Evolutionary conservation across 2,113 vertebrate species (phyloP).

Genomic region (Loxodonta africana): DNA sequence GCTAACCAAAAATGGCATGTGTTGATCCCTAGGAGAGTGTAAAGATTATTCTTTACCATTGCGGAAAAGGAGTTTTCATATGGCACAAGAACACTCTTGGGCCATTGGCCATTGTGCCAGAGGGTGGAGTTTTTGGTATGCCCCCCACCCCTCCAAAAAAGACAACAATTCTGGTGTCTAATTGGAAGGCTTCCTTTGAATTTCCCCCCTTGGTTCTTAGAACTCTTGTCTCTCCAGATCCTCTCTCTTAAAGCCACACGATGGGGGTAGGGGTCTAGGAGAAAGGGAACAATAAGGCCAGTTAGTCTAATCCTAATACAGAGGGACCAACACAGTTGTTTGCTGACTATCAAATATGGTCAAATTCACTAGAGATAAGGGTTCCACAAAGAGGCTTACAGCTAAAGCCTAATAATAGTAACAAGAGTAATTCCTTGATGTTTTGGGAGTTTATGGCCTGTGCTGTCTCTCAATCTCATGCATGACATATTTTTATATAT

Average conservation of each 20-base stretch:
- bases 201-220: not conserved
- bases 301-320: not conserved
- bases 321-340: not conserved
- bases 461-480: slow-evolving; percentile 49
- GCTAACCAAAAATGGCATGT: not conserved
- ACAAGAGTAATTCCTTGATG: not conserved
- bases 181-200: not conserved
- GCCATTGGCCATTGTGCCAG: not conserved
- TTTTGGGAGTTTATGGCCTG: not conserved
- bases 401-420: not conserved
- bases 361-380: not conserved
- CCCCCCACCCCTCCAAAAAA: not conserved
- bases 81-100: not conserved
- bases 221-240: not conserved
- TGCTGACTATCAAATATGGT: not conserved
- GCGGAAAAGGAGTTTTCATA: not conserved
- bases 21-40: not conserved
- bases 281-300: not conserved
- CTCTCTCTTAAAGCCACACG: not conserved
- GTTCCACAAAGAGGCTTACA: not conserved
- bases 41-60: not conserved
- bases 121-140: not conserved
- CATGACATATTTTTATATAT: slow-evolving; percentile 39
- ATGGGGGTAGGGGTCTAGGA: not conserved
- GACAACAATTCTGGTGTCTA: not conserved